phyloP scores from a whole-genome alignment of 1,140 invertebrate genomes.

The Eulimnadia texana region DNA sequence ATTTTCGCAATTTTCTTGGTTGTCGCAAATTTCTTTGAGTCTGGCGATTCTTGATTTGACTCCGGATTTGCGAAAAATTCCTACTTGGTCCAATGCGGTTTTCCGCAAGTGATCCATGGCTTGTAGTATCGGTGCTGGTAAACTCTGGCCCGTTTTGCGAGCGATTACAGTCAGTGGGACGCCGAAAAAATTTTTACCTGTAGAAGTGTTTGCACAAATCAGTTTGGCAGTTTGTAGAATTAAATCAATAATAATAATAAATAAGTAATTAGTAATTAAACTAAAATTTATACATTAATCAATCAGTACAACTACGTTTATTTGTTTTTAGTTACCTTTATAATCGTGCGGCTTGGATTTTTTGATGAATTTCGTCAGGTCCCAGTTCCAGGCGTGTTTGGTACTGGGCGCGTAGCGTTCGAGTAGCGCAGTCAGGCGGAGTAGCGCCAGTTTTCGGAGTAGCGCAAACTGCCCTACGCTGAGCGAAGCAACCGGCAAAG shows the following conservation, averaged over 20 bases:
- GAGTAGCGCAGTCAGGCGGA: slow-evolving; percentile 80
- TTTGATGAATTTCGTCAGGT: slow-evolving; percentile 76
- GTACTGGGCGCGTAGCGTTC: slow-evolving; percentile 64
- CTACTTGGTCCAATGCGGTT: slow-evolving; percentile 66
- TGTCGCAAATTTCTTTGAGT: slow-evolving; percentile 58
- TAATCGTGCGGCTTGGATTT: slow-evolving; percentile 81
- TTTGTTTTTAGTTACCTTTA: slow-evolving; percentile 42
- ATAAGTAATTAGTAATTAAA: too few species aligned
- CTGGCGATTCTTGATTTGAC: slow-evolving; percentile 77
- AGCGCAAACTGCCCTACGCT: slow-evolving; percentile 64
- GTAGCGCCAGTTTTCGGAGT: slow-evolving; percentile 64
- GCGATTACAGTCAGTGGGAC: slow-evolving; percentile 69
- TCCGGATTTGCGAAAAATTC: slow-evolving; percentile 83
- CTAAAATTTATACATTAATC: neutral
- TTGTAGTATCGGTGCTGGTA: slow-evolving; percentile 71
- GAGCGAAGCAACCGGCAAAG: slow-evolving; percentile 23
- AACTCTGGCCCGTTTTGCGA: slow-evolving; percentile 70
- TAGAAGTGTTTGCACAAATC: slow-evolving; percentile 22
- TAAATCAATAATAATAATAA: too few species aligned
- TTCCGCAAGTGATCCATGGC: slow-evolving; percentile 69
- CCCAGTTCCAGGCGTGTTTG: slow-evolving; percentile 71
- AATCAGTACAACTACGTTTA: too few species aligned
- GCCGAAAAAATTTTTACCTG: slow-evolving; percentile 80
- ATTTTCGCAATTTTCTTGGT: slow-evolving; percentile 30
- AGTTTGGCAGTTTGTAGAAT: neutral